These are phyloP conservation scores for Podilymbus podiceps DNA, from an alignment of 2,113 vertebrate genomes.

Conservation along the genomic window DNA sequence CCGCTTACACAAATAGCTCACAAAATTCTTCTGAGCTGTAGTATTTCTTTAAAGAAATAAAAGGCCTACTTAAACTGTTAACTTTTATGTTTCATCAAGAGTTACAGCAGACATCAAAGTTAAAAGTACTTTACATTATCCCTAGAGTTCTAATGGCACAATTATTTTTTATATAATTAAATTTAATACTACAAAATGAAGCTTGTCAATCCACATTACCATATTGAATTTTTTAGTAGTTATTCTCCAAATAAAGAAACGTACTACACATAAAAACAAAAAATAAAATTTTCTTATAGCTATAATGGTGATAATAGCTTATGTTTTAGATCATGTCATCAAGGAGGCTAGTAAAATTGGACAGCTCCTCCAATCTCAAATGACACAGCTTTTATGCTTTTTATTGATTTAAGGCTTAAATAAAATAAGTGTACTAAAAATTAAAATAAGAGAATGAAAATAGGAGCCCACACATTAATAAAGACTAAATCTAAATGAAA, in stretches of 20 bases:
- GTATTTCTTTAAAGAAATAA: constrained; percentile 20
- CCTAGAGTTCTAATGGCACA: background rate
- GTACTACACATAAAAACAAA: constrained; percentile 18
- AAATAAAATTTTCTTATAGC: background rate
- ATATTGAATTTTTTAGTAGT: constrained; percentile 10
- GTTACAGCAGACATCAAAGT: constrained; percentile 50
- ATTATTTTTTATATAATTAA: constrained; percentile 35
- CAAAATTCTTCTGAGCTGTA: background rate
- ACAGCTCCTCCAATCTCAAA: background rate
- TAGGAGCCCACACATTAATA: background rate
- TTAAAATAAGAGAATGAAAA: constrained; percentile 42
- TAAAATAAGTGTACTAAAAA: constrained; percentile 1
- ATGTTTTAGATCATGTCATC: constrained; percentile 4
- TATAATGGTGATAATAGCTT: constrained; percentile 3
- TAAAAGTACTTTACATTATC: constrained; percentile 23
- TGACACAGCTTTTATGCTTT: background rate
- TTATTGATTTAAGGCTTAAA: constrained; percentile 51
- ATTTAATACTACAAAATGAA: constrained; percentile 28
- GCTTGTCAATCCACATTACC: constrained; percentile 7
- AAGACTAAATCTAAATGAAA: constrained; percentile 4
- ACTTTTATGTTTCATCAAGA: constrained; percentile 44
- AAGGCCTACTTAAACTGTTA: constrained; percentile 13
- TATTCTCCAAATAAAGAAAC: constrained; percentile 10
- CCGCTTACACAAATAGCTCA: background rate
- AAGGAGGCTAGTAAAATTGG: constrained; percentile 23